Percentiles rank a stretch among this genome's conserved stretches.
Evolutionary conservation across 2,113 vertebrate species (phyloP).

Genomic region (Climacteris rufus): DNA sequence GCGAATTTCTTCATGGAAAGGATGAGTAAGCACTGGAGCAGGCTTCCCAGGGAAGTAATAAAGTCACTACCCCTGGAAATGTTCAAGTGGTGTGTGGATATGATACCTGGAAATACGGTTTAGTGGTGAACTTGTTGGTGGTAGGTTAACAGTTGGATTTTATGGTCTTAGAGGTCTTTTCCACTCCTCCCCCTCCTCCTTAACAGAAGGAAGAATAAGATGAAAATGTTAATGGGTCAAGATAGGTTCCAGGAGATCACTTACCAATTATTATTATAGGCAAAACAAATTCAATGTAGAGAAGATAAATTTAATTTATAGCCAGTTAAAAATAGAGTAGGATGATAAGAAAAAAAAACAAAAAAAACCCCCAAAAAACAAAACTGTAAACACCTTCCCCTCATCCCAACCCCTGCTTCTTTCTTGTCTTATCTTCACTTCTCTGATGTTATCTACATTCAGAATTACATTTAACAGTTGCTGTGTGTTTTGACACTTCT

Average conservation of each 20-base stretch:
- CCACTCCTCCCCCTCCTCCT: no score
- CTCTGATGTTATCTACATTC: not conserved
- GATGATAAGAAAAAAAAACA: not conserved
- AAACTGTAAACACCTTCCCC: not conserved
- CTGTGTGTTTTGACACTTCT: not conserved
- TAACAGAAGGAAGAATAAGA: not conserved
- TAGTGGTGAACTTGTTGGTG: not conserved
- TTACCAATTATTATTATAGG: not conserved
- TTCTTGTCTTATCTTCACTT: not conserved
- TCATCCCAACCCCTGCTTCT: not conserved
- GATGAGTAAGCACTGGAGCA: not conserved
- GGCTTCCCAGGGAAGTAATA: not conserved
- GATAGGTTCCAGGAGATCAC: not conserved
- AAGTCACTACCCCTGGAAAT: not conserved
- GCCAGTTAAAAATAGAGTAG: not conserved
- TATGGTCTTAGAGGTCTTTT: not conserved
- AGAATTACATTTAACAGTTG: not conserved
- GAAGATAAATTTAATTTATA: not conserved
- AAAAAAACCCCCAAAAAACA: not conserved
- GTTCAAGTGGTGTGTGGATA: not conserved
- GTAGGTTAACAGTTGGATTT: not conserved
- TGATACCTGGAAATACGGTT: not conserved
- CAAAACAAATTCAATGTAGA: not conserved
- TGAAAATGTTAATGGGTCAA: not conserved
- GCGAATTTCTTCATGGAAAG: not conserved